Conservation (phyloP, 1,140 invertebrate genomes). For the Trichonephila inaurata region DNA sequence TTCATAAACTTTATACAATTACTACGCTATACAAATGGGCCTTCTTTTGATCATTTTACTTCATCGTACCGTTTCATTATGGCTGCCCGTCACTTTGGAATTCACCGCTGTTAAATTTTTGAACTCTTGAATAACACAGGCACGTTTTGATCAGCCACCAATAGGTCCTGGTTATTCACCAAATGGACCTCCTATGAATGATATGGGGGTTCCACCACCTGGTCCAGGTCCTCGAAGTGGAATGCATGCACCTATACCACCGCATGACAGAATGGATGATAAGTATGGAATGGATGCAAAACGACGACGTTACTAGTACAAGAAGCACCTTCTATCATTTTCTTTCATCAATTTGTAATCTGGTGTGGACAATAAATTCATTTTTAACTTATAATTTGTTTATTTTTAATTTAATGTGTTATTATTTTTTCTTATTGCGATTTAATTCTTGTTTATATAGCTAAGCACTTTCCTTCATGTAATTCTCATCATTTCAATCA, state of each 20-base stretch:
- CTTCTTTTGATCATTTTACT: background rate
- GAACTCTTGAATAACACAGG: background rate
- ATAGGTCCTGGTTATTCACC: slow-evolving; percentile 51
- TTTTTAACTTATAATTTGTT: too few species aligned
- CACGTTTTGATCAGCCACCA: slow-evolving; percentile 70
- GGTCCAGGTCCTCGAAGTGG: slow-evolving; percentile 29
- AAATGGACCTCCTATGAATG: slow-evolving; percentile 28
- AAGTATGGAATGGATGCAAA: slow-evolving; percentile 62
- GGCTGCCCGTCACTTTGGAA: background rate
- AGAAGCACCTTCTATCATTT: too few species aligned
- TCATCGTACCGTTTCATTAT: background rate
- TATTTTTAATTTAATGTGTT: too few species aligned
- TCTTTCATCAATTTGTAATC: too few species aligned
- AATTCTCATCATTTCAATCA: too few species aligned
- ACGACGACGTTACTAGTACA: slow-evolving; percentile 52
- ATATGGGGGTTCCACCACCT: slow-evolving; percentile 52
- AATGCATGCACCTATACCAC: slow-evolving; percentile 32
- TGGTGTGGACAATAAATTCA: too few species aligned
- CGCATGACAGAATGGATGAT: slow-evolving; percentile 69
- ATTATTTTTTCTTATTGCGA: too few species aligned
- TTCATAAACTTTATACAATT: background rate
- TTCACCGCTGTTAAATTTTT: background rate
- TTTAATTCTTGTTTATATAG: too few species aligned
- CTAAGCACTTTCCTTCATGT: too few species aligned
- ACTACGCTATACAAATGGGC: too few species aligned